Evolutionary conservation across 92 coral and sea anemone genomes (phyloP).

Genomic region (Parazoanthus atlanticus): DNA sequence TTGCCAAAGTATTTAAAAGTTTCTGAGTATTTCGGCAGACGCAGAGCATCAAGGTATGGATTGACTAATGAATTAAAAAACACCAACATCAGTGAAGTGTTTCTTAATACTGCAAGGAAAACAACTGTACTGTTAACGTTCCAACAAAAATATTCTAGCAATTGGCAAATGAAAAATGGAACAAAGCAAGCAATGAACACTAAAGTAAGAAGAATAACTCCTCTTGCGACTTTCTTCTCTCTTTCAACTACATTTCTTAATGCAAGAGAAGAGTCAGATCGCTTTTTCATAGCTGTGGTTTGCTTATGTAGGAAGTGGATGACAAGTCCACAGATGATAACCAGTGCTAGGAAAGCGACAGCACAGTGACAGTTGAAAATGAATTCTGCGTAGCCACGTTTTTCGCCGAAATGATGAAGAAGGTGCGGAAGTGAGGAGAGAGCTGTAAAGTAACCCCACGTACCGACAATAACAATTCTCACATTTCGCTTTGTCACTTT

Average conservation of each 20-base stretch:
- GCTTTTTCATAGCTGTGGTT: neutral
- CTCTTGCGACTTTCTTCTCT: conserved; percentile 21
- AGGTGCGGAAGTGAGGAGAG: no score
- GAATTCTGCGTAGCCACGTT: neutral
- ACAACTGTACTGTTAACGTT: no score
- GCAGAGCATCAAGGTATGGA: conserved; percentile 15
- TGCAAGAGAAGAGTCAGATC: neutral
- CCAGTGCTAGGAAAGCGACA: neutral
- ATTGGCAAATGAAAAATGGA: neutral
- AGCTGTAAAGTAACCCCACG: no score
- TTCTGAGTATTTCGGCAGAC: conserved; percentile 1
- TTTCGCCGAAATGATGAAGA: no score
- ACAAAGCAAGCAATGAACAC: conserved; percentile 20
- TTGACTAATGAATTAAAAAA: conserved; percentile 1
- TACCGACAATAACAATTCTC: no score
- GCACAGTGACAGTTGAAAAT: neutral
- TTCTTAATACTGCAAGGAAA: neutral
- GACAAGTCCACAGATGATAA: neutral
- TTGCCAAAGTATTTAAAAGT: conserved; percentile 9
- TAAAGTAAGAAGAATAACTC: neutral
- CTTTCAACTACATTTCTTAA: neutral
- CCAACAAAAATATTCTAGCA: neutral
- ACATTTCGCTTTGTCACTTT: no score
- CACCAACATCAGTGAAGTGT: neutral
- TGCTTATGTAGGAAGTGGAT: conserved; percentile 10